Evolutionary conservation across 2,797 vertebrate genomes (phyloP), one percentile per base, ranked within the genome.

Genomic region (Rhinichthys osculus): DNA sequence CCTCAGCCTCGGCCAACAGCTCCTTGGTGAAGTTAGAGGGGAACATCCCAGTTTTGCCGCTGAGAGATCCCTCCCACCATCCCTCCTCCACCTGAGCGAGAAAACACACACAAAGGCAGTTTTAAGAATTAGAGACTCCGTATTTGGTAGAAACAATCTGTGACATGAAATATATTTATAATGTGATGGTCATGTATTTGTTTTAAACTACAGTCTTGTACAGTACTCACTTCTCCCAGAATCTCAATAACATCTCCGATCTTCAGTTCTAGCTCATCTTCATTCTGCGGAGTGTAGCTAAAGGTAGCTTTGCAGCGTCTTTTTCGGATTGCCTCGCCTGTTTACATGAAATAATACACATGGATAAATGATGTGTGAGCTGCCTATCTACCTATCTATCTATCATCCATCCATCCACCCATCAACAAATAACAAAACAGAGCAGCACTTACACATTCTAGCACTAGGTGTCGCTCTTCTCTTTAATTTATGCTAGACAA

Each of bases 11-110:
- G 0, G 84, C 77, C 23, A 92, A 92, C 81, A 98, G 81, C 59
- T 97, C 97, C 94, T 96, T 98, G 93, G 98, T 99, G 95, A 99
- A 99, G 90, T 99, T 99, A 87, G 98, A 99, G 89, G 98, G 98
- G 93, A 99, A 99, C 97, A 99, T 98, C 77, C 98, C 98, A 19
- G 95, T 95, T 90, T 97, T 98, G 14, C 98, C 98, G 74, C 98
- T 96, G 14, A 99, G 96, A 86, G 94, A 64, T 8, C 98, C 98
- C 93, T 99, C 98, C 97, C 97, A 99, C 98, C 98, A 99, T 90
- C 98, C 98, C 91, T 99, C 98, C 90, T 99, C 98, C 78, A 99
- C 98, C 98, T 99, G 91, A 14, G 30, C 0, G 2, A 64, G 10
- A 74, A 79, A 47, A 71, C 72, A 87, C 82, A 78, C 19, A 83